Base-by-base conservation (phyloP, 2,113 vertebrate genomes). In the Dasyprocta punctata region DNA sequence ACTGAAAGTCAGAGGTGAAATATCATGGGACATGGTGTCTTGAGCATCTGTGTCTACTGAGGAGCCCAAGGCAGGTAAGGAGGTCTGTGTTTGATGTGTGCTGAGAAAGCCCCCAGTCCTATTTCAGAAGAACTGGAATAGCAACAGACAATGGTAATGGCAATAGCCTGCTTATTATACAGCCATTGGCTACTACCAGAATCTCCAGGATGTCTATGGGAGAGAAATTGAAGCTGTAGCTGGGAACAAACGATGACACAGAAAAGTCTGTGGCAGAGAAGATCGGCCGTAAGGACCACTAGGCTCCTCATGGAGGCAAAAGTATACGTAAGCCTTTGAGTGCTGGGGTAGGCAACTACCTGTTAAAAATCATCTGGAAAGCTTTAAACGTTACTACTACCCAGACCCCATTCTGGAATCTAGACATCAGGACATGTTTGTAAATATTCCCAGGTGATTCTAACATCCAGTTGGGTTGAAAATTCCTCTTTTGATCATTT, bases 151-250 rank as follows among this genome's bases (percentile, higher is more conserved):
- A 10, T 8, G 58, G 77, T 52, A 56, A 26, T 4, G 12, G 33
- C 56, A 60, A 85, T n/a, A n/a, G 10, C 7, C 60, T 69, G 41
- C 67, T 94, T 85, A 56, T 60, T 30, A 73, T 78, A 83, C 13
- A 96, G 44, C 33, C 24, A 24, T 83, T 63, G 47, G 47, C 87
- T 83, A 22, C 58, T 67, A 33, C 60, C 44, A 56, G 73, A 65
- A 86, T 77, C 47, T 71, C 24, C 44, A 71, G 10, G 77, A 77
- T 5, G 28, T 56, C 78, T 65, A 28, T n/a, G 26, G 75, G 54
- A 93, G 69, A 75, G 69, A 84, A 61, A 91, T 8, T 82, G 10
- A 49, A 92, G 69, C 94, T 54, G n/a, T 8, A 47, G 56, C 73
- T 71, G 36, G 49, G 22, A 89, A 33, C 24, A 89, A 83, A 52